These are phyloP conservation scores for Cephus rjabovi DNA, from an alignment of 2,888 invertebrate genomes.

Conservation along the genomic window DNA sequence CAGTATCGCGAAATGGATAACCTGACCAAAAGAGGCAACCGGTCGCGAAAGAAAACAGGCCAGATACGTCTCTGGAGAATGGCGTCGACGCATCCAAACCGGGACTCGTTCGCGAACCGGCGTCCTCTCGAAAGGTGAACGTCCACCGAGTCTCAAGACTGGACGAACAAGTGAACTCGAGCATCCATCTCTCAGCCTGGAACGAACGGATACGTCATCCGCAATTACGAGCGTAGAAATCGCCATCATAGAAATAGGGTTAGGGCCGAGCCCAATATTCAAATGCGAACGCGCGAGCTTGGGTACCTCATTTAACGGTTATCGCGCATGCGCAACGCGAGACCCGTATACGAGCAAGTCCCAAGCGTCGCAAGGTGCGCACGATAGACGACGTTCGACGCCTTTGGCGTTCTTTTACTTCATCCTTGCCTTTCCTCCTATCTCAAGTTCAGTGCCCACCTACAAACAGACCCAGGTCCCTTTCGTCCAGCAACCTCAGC, in stretches of 20 bases:
- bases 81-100: conserved; percentile 45
- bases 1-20: background rate
- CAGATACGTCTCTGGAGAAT: conserved; percentile 60
- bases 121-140: conserved; percentile 47
- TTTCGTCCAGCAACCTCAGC: conserved; percentile 7
- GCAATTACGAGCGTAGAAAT: background rate
- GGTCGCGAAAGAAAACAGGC: conserved; percentile 56
- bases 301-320: conserved; percentile 27
- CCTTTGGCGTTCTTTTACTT: background rate
- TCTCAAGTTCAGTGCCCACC: conserved; percentile 33
- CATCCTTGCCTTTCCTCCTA: background rate
- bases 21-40: conserved; percentile 59
- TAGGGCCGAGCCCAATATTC: background rate
- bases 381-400: background rate
- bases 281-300: conserved; percentile 7
- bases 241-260: background rate
- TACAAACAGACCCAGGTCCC: conserved; percentile 32
- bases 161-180: conserved; percentile 58
- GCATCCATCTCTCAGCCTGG: conserved; percentile 34
- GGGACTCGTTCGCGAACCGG: conserved; percentile 45
- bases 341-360: background rate
- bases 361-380: background rate
- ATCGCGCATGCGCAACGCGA: conserved; percentile 34
- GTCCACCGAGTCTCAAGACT: conserved; percentile 52
- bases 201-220: conserved; percentile 10